A percentile compares a stretch with the other conserved stretches of the same genome.
phyloP scores from a whole-genome alignment of 2,888 invertebrate species.

The Apotomis capreana region DNA sequence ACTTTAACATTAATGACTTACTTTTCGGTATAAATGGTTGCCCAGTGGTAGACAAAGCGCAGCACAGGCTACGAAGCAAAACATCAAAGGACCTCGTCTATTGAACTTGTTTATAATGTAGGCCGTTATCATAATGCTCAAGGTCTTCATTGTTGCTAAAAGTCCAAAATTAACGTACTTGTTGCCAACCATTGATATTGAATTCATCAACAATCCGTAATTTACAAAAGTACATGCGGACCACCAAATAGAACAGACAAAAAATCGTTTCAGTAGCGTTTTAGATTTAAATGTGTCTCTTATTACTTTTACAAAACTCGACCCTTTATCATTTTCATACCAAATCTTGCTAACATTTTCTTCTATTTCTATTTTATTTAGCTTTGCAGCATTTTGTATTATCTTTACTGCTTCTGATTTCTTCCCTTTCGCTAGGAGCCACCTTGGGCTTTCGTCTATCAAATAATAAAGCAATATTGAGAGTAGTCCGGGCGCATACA shows the following conservation, averaged over 20 bases:
- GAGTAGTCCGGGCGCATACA: slow-evolving; percentile 87
- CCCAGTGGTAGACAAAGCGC: slow-evolving; percentile 80
- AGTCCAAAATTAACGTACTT: slow-evolving; percentile 89
- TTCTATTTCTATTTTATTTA: slow-evolving; percentile 64
- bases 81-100: slow-evolving; percentile 81
- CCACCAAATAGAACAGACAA: slow-evolving; percentile 73
- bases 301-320: slow-evolving; percentile 54
- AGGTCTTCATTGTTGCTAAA: slow-evolving; percentile 81
- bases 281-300: slow-evolving; percentile 65
- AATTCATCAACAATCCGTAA: slow-evolving; percentile 89
- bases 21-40: slow-evolving; percentile 84
- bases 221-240: slow-evolving; percentile 89
- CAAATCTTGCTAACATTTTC: slow-evolving; percentile 55
- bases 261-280: slow-evolving; percentile 62
- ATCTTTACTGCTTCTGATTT: slow-evolving; percentile 85
- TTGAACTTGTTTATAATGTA: slow-evolving; percentile 81
- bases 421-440: slow-evolving; percentile 88
- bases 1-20: slow-evolving; percentile 54
- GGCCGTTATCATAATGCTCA: slow-evolving; percentile 81
- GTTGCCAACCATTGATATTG: slow-evolving; percentile 88
- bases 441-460: slow-evolving; percentile 90
- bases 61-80: slow-evolving; percentile 81
- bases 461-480: slow-evolving; percentile 86
- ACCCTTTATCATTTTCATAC: slow-evolving; percentile 54
- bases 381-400: slow-evolving; percentile 84